phyloP scores from a whole-genome alignment of 2,113 vertebrate genomes.

The Megaceryle torquata region DNA sequence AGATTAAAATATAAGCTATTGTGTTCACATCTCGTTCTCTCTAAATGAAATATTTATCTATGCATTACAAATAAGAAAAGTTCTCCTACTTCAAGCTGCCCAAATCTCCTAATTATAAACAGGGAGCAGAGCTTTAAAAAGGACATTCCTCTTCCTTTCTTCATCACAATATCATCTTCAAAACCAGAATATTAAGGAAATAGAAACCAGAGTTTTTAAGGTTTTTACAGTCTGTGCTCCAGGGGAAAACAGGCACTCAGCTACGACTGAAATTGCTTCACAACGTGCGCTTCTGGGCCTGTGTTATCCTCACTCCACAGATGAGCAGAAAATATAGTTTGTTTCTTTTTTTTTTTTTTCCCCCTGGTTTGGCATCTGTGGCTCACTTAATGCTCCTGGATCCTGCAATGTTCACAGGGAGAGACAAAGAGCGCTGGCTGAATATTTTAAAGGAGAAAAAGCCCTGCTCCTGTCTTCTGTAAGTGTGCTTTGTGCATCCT shows the following conservation, averaged over 20 bases:
- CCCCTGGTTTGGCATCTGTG: constrained; percentile 54
- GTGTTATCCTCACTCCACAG: constrained; percentile 72
- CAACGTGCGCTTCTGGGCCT: constrained; percentile 66
- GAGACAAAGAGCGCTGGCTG: constrained; percentile 30
- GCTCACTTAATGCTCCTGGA: constrained; percentile 58
- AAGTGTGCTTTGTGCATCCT: constrained; percentile 11
- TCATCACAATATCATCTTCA: constrained; percentile 53
- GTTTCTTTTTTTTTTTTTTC: constrained; percentile 47
- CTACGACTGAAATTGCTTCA: constrained; percentile 78
- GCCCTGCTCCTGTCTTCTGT: background rate
- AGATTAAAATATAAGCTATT: background rate
- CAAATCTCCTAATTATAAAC: background rate
- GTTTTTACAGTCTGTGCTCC: constrained; percentile 73
- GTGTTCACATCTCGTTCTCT: background rate
- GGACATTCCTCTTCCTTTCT: constrained; percentile 32
- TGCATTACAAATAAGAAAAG: constrained; percentile 1
- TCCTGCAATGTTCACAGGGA: constrained; percentile 64
- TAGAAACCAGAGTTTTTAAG: constrained; percentile 67
- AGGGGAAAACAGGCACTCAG: constrained; percentile 78
- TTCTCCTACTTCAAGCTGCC: background rate
- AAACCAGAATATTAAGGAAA: constrained; percentile 74
- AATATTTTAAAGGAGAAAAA: constrained; percentile 40
- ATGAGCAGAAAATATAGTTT: constrained; percentile 79
- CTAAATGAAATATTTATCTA: constrained; percentile 43
- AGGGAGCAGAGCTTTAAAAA: background rate